Base-by-base conservation (phyloP, 2,888 invertebrate species). In the Strigamia maritima region DNA sequence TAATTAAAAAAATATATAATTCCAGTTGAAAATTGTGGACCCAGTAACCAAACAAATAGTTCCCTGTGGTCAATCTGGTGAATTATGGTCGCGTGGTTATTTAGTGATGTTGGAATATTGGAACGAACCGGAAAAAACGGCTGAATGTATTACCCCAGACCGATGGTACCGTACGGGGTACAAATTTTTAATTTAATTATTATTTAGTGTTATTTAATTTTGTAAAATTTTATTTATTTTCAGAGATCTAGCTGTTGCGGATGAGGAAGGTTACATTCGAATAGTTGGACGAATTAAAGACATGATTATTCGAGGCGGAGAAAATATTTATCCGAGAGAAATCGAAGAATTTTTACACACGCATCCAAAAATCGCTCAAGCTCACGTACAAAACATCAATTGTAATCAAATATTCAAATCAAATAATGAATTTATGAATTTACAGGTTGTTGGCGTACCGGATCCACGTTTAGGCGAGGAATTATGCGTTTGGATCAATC, bases 131-230 rank as follows among this genome's bases (percentile, higher is more conserved):
- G 90, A 90, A 80, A 93, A 91, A 85, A 95, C 95, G 0, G 88
- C 85, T 28, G 89, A 92, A 82, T 89, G 89, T 0, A 86, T 94
- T 2, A 89, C 89, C 6, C 83, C 87, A n/a, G 92, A 92, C 80
- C 88, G 91, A 38, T 97, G 96, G 95, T 87, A 94, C 28, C 90
- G 89, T 83, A 93, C 94, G 19, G 94, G 95, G 90, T 93, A 70
- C n/a, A 12, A 7, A 49, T 14, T n/a, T n/a, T n/a, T n/a, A n/a
- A n/a, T n/a, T n/a, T n/a, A n/a, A n/a, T n/a, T n/a, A n/a, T n/a
- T n/a, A n/a, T n/a, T n/a, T n/a, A n/a, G n/a, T n/a, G n/a, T n/a
- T n/a, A n/a, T n/a, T n/a, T 26, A 28, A 70, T 60, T 60, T 8
- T 0, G 16, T 70, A 10, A 28, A 70, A 26, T 70, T 70, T 26